These are phyloP conservation scores for Cotesia vestalis DNA, from an alignment of 1,140 invertebrate species.

Conservation along the genomic window DNA sequence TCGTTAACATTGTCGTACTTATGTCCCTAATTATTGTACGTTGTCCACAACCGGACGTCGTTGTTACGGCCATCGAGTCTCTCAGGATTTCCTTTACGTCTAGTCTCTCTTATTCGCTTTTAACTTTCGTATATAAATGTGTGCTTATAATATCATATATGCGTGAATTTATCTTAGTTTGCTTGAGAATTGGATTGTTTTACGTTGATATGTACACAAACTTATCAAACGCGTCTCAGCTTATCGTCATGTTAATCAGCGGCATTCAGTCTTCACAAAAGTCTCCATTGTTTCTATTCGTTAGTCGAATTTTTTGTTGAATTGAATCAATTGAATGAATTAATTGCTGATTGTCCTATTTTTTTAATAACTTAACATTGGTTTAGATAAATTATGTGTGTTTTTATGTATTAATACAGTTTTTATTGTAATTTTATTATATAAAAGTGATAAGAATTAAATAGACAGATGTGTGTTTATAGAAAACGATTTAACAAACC, in stretches of 20 bases:
- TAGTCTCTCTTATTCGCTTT: neutral
- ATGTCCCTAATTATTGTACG: conserved; percentile 37
- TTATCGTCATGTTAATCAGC: conserved; percentile 11
- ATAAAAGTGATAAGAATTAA: conserved; percentile 19
- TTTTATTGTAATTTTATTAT: neutral
- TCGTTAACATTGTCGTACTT: conserved; percentile 35
- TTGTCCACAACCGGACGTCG: conserved; percentile 36
- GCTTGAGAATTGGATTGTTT: neutral
- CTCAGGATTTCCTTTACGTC: conserved; percentile 31
- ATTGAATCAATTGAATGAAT: too few relatives aligned
- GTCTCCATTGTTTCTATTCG: too few relatives aligned
- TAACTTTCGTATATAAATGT: neutral
- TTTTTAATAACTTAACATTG: neutral
- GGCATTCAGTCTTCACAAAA: too few relatives aligned
- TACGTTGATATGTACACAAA: neutral
- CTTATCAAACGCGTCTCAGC: conserved; percentile 1
- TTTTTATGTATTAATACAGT: neutral
- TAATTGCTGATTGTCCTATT: too few relatives aligned
- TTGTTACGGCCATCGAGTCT: conserved; percentile 41
- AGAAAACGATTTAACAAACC: conserved; percentile 64
- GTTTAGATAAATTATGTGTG: neutral
- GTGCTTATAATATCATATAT: neutral
- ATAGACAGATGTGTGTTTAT: conserved; percentile 34
- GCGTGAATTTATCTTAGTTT: neutral
- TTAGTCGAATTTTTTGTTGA: too few relatives aligned